phyloP scores from a whole-genome alignment of 1,140 invertebrate species.

The Coenobita brevimanus region DNA sequence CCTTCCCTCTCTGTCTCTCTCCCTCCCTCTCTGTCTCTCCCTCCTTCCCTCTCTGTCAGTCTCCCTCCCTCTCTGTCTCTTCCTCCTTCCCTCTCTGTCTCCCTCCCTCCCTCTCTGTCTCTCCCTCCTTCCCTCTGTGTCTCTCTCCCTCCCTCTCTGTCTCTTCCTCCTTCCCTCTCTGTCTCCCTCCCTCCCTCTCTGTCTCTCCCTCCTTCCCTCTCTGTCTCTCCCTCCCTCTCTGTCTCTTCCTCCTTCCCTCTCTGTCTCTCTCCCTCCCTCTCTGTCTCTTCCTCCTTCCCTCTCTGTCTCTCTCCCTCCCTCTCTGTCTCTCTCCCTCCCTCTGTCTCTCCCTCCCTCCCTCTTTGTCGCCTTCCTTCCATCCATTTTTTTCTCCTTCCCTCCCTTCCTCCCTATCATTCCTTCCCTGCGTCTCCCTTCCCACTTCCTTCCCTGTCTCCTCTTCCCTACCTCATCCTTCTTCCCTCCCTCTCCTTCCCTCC shows the following conservation, averaged over 20 bases:
- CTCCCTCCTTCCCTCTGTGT: neutral
- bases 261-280: too few relatives aligned
- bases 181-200: neutral
- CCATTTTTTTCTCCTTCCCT: constrained; percentile 5
- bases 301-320: too few relatives aligned
- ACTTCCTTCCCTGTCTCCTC: too few relatives aligned
- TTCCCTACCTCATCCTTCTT: too few relatives aligned
- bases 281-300: too few relatives aligned
- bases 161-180: too few relatives aligned
- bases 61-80: neutral
- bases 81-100: neutral
- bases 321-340: neutral
- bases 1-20: too few relatives aligned
- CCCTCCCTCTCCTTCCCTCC: neutral
- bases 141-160: too few relatives aligned
- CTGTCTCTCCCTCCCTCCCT: neutral
- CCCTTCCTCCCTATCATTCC: neutral
- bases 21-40: too few relatives aligned
- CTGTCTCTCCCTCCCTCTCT: neutral
- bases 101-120: neutral
- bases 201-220: neutral
- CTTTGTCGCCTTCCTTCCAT: neutral
- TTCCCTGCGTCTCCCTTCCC: neutral
- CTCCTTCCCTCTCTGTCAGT: neutral
- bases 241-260: neutral